A percentile compares a stretch with the other conserved stretches of the same genome.
Conservation (phyloP, 2,888 invertebrate species). For the Urechis unicinctus region DNA sequence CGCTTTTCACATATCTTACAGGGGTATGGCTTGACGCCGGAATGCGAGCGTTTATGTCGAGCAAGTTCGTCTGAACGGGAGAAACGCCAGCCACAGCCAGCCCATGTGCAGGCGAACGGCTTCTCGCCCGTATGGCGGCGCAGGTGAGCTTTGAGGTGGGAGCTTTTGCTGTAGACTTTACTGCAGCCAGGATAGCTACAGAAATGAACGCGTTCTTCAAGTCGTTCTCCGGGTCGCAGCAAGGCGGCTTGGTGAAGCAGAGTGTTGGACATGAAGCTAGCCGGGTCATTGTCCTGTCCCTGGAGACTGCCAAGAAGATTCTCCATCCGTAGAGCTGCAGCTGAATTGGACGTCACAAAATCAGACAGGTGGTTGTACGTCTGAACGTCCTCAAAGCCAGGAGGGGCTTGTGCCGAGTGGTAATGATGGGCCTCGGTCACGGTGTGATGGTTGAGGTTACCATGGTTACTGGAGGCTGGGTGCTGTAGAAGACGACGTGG, state of each 20-base stretch:
- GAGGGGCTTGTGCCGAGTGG: constrained; percentile 4
- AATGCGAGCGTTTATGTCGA: constrained; percentile 87
- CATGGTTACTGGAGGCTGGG: too few species aligned
- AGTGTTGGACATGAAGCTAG: not conserved
- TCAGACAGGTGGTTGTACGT: too few species aligned
- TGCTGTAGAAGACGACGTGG: not conserved
- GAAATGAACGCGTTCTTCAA: constrained; percentile 61
- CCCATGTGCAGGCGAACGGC: constrained; percentile 56
- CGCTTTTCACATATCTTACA: constrained; percentile 81
- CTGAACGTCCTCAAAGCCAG: constrained; percentile 5
- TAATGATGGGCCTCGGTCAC: too few species aligned
- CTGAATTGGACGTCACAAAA: too few species aligned
- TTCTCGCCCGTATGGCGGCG: constrained; percentile 76
- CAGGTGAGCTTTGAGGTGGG: constrained; percentile 91
- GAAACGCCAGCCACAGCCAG: constrained; percentile 84
- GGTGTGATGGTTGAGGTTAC: too few species aligned
- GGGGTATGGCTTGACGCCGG: constrained; percentile 87
- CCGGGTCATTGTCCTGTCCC: too few species aligned
- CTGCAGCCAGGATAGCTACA: constrained; percentile 61
- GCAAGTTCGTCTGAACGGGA: constrained; percentile 90
- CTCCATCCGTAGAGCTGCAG: too few species aligned
- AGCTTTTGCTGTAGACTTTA: constrained; percentile 95
- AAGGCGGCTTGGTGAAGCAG: not conserved
- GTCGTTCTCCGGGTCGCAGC: constrained; percentile 17
- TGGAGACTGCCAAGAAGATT: too few species aligned